Conservation (phyloP, 2,888 invertebrate genomes). For the Mythimna impura region DNA sequence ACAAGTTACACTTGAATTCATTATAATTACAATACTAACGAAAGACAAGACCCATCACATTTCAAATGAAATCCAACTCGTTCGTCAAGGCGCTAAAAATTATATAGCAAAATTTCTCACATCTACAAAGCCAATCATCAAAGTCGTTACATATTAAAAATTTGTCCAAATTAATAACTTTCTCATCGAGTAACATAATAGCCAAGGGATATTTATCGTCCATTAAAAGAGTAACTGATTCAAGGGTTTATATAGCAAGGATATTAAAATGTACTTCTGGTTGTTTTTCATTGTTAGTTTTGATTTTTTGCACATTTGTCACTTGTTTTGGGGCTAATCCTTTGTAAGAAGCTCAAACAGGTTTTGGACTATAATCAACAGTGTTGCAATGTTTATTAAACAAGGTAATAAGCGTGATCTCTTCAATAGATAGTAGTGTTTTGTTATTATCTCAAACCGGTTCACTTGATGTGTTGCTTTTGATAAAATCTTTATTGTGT, state of each 20-base stretch:
- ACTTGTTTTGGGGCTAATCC: conserved; percentile 67
- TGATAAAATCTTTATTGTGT: conserved; percentile 65
- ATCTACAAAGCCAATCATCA: conserved; percentile 63
- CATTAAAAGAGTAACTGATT: conserved; percentile 86
- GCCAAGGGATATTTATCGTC: conserved; percentile 78
- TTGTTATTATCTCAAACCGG: conserved; percentile 69
- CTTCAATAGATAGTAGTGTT: conserved; percentile 70
- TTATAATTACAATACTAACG: not conserved
- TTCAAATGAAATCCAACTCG: conserved; percentile 62
- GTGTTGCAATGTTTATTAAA: conserved; percentile 90
- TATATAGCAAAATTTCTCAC: conserved; percentile 76
- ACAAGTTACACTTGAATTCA: conserved; percentile 28
- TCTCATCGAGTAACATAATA: conserved; percentile 81
- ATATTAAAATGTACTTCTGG: conserved; percentile 86
- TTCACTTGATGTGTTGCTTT: conserved; percentile 63
- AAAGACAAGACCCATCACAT: conserved; percentile 18
- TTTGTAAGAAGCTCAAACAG: conserved; percentile 75
- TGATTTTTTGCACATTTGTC: conserved; percentile 82
- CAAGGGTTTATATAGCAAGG: conserved; percentile 76
- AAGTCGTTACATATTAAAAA: conserved; percentile 68
- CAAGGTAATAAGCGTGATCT: conserved; percentile 85
- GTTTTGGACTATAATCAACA: conserved; percentile 84
- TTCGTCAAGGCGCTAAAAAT: conserved; percentile 62
- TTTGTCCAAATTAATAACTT: conserved; percentile 83
- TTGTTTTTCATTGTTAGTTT: conserved; percentile 80